These are phyloP conservation scores for Nothoprocta perdicaria DNA, from an alignment of 2,113 vertebrate genomes.

Conservation along the genomic window DNA sequence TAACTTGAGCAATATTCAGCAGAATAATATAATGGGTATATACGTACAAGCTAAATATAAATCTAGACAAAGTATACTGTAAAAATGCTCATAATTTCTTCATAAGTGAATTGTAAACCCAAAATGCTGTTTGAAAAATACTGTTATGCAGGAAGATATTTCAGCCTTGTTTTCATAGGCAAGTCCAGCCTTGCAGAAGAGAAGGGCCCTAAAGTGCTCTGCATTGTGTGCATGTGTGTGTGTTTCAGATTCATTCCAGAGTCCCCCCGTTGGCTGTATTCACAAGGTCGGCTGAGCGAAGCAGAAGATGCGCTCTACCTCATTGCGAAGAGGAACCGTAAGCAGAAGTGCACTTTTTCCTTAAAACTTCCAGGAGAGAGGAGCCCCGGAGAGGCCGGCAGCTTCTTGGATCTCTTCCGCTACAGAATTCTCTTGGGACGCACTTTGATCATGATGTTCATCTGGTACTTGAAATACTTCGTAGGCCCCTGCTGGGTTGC, in stretches of 20 bases:
- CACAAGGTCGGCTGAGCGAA: slow-evolving; percentile 80
- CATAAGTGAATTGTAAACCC: background rate
- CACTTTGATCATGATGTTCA: slow-evolving; percentile 84
- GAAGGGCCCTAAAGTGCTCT: background rate
- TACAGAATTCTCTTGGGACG: slow-evolving; percentile 78
- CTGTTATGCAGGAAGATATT: background rate
- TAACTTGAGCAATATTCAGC: background rate
- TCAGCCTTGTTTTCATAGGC: background rate
- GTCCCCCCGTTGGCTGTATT: slow-evolving; percentile 85
- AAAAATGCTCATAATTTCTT: too few relatives aligned
- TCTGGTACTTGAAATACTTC: slow-evolving; percentile 74
- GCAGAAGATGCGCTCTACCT: slow-evolving; percentile 79
- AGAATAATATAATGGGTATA: background rate
- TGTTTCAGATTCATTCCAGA: slow-evolving; percentile 84
- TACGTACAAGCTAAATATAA: background rate
- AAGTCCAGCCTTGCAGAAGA: background rate
- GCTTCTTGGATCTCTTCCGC: slow-evolving; percentile 78
- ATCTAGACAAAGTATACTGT: too few relatives aligned
- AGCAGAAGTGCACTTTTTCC: slow-evolving; percentile 71
- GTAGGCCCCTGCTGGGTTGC: background rate
- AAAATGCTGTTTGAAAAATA: background rate
- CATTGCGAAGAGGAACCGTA: slow-evolving; percentile 80
- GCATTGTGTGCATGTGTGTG: background rate
- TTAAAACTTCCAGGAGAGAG: slow-evolving; percentile 67
- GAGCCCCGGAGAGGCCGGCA: slow-evolving; percentile 59